These are phyloP conservation scores for Echinops telfairi DNA, from an alignment of 2,113 vertebrate species.

Conservation along the genomic window DNA sequence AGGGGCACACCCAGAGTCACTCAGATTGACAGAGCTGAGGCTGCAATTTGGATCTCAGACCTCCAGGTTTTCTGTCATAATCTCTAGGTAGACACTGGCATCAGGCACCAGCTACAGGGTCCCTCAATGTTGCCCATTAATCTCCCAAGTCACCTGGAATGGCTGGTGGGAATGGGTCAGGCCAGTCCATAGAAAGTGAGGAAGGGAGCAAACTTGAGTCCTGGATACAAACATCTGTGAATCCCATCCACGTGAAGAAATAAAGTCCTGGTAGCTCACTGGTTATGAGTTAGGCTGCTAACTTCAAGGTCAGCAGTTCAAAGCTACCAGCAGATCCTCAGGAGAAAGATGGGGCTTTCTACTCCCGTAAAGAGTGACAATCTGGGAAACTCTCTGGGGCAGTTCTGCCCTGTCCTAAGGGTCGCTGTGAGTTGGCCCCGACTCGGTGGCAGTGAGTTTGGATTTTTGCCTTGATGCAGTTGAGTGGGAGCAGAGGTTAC, in stretches of 20 bases:
- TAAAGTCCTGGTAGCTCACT: background rate
- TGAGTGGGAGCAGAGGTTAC: background rate
- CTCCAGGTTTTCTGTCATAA: background rate
- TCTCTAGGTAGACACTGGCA: background rate
- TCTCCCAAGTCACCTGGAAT: too few species aligned
- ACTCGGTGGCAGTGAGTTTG: too few species aligned
- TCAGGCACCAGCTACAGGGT: background rate
- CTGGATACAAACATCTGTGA: background rate
- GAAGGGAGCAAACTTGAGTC: background rate
- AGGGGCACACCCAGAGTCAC: background rate
- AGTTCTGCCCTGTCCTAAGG: too few species aligned
- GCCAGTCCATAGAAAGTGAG: background rate
- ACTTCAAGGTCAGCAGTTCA: background rate
- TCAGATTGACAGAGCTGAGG: background rate
- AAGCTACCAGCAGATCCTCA: background rate
- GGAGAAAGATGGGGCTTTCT: too few species aligned
- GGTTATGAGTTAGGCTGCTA: background rate
- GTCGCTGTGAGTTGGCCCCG: too few species aligned
- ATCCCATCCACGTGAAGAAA: background rate
- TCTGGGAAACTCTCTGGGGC: too few species aligned
- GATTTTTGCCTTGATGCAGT: too few species aligned
- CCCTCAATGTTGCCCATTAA: background rate
- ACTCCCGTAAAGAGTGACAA: too few species aligned
- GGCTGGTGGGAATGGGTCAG: background rate
- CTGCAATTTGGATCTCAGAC: background rate